These are phyloP conservation scores for Caradrina clavipalpis DNA, from an alignment of 2,888 invertebrate genomes.

Conservation along the genomic window DNA sequence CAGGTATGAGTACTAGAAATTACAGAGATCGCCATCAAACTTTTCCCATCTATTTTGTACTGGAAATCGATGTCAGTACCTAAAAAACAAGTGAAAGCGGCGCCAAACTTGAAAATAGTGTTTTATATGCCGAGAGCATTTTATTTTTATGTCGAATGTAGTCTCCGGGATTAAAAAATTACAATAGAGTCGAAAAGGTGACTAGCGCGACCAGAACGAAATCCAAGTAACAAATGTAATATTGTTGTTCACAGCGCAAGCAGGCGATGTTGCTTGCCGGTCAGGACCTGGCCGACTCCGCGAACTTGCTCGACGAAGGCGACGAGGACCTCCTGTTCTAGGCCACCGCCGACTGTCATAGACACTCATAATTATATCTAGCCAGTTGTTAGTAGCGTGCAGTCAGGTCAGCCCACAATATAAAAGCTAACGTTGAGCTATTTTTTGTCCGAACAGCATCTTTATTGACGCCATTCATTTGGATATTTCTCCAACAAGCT, in stretches of 20 bases:
- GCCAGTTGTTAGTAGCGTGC: constrained; percentile 76
- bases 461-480: constrained; percentile 9
- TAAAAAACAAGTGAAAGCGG: no score
- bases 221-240: not conserved
- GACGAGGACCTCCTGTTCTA: constrained; percentile 98
- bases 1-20: no score
- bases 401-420: constrained; percentile 67
- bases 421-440: constrained; percentile 28
- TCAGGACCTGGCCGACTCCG: constrained; percentile 83
- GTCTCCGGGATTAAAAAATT: no score
- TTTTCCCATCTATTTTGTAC: no score
- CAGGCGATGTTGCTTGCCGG: constrained; percentile 75
- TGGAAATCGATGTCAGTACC: no score
- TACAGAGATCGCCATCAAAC: no score
- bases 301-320: constrained; percentile 95
- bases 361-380: constrained; percentile 67
- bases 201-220: no score
- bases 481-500: constrained; percentile 23
- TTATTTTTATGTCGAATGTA: no score
- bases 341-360: constrained; percentile 49
- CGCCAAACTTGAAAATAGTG: no score
- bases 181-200: no score
- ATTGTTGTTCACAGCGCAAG: constrained; percentile 72
- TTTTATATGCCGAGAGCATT: no score
- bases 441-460: constrained; percentile 3